Percentiles rank a stretch among this genome's conserved stretches.
Evolutionary conservation across 1,140 invertebrate genomes (phyloP).

Genomic region (Meloidogyne floridensis): DNA sequence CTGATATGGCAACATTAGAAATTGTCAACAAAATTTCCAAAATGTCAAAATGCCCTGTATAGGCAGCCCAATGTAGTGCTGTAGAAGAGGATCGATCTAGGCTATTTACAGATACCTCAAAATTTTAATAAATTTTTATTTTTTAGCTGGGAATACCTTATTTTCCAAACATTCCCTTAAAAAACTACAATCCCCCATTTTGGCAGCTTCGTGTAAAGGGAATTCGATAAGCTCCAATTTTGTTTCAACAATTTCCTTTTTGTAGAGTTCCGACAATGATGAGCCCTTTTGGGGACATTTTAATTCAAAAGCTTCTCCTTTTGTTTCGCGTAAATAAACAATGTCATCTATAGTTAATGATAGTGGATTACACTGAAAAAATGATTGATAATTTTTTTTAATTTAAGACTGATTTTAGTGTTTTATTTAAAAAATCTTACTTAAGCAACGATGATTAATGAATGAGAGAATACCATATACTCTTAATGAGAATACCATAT

Average conservation of each 20-base stretch:
- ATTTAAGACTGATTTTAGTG: background rate
- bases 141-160: conserved; percentile 67
- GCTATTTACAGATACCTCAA: conserved; percentile 73
- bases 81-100: conserved; percentile 76
- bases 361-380: conserved; percentile 7
- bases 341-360: conserved; percentile 9
- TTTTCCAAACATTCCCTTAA: conserved; percentile 73
- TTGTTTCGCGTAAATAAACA: conserved; percentile 20
- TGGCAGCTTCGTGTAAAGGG: conserved; percentile 76
- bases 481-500: too few relatives aligned
- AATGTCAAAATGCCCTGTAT: conserved; percentile 70
- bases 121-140: background rate
- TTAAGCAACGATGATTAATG: too few relatives aligned
- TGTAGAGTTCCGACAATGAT: conserved; percentile 29
- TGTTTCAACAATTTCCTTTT: conserved; percentile 70
- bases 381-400: background rate
- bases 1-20: conserved; percentile 67
- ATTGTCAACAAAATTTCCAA: conserved; percentile 64
- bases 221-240: conserved; percentile 73
- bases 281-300: background rate
- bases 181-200: conserved; percentile 74
- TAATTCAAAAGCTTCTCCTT: conserved; percentile 5
- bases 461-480: too few relatives aligned
- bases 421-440: too few relatives aligned
- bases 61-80: conserved; percentile 75